Base-by-base conservation (phyloP, 2,113 vertebrate genomes). In the Labrus mixtus region DNA sequence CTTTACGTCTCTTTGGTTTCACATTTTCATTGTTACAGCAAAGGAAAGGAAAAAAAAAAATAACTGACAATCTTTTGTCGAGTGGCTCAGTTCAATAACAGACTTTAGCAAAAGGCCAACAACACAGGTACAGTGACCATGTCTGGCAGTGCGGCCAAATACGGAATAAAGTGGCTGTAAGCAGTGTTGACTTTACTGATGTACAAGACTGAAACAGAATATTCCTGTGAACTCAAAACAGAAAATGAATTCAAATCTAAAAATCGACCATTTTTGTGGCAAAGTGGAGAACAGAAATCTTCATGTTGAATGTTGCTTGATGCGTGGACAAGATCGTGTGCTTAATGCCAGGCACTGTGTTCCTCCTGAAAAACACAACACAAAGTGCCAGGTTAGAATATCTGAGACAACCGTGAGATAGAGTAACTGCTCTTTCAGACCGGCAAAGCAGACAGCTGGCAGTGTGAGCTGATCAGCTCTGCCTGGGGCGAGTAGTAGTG, bases 291-390 rank as follows among this genome's bases (percentile, higher is more conserved):
- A 68, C n/a, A 62, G 19, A 73, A 62, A 56, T 78, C 79, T 77
- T 85, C 79, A 70, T 60, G 73, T 83, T 33, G 46, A 72, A 75
- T 61, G 79, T 76, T 79, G 50, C 81, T 17, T 45, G 46, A 76
- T 56, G 71, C 22, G 33, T 70, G 68, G 73, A 83, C 83, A 73
- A 79, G 48, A 59, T 60, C 63, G 60, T 75, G 74, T 84, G 82
- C 75, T 64, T 58, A 85, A 88, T 73, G 87, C 79, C 89, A 88
- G 84, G 23, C 55, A 53, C 55, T 59, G 62, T 19, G 48, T 88
- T 72, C 76, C 25, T 36, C 59, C 86, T 87, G 76, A 37, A 86
- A 79, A 80, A 68, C 15, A 79, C 68, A 62, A 65, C 45, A 59
- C 19, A 81, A 33, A 68, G 51, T 53, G 45, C 13, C 0, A 61